phyloP scores from a whole-genome alignment of 1,140 invertebrate species.

The Patella vulgata region DNA sequence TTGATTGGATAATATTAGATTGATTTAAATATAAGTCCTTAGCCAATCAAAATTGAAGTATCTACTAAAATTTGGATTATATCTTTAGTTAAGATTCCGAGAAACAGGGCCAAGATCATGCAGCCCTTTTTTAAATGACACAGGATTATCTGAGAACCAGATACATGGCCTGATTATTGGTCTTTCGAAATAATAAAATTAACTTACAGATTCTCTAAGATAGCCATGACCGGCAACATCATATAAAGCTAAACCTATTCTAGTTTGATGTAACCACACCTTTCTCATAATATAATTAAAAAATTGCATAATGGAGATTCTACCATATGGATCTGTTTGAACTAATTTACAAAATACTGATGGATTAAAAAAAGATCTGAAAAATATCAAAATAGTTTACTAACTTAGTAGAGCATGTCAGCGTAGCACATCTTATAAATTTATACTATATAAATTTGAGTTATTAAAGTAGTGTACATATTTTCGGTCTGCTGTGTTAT shows the following conservation, averaged over 20 bases:
- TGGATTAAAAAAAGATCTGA: slow-evolving; percentile 82
- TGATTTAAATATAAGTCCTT: too few relatives aligned
- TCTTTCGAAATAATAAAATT: not conserved
- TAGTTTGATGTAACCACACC: slow-evolving; percentile 92
- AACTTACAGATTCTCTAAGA: slow-evolving; percentile 81
- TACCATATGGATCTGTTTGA: slow-evolving; percentile 82
- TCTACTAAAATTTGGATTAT: too few relatives aligned
- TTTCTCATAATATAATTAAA: slow-evolving; percentile 97
- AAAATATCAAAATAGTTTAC: slow-evolving; percentile 39
- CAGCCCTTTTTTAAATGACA: too few relatives aligned
- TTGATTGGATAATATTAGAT: too few relatives aligned
- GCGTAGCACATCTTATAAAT: not conserved
- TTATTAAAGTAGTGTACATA: not conserved
- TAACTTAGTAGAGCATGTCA: not conserved
- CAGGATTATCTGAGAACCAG: too few relatives aligned
- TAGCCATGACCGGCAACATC: slow-evolving; percentile 93
- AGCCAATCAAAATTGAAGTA: too few relatives aligned
- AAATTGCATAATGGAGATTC: slow-evolving; percentile 74
- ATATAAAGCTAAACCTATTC: slow-evolving; percentile 91
- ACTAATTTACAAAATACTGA: slow-evolving; percentile 87
- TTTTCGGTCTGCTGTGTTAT: too few relatives aligned
- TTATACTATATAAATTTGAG: not conserved
- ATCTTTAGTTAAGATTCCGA: too few relatives aligned
- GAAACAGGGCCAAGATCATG: too few relatives aligned
- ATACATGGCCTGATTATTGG: too few relatives aligned